Evolutionary conservation across 2,888 invertebrate genomes (phyloP), one percentile per base, ranked within the genome.

Genomic region (Orgyia antiqua): DNA sequence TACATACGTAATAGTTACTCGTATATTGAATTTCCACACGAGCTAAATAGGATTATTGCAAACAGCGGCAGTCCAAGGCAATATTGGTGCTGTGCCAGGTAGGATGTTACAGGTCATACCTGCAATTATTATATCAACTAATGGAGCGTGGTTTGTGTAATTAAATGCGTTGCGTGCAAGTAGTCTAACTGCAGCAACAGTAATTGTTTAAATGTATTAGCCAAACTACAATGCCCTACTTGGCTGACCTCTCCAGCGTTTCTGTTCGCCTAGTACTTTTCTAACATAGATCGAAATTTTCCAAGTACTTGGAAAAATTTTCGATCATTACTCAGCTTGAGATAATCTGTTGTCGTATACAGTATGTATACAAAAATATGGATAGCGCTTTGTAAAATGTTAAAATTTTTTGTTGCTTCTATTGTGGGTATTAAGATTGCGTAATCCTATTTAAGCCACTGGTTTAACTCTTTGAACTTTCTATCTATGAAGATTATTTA

Each of bases 141-240:
- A 45, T 48, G 44, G 43, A 38, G 51, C 54, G 43, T 29, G 27
- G 29, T 35, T 37, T 21, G 34, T 26, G 34, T 51, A 41, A 54
- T 56, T 46, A 50, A 51, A 51, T 28, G 29, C 19, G 36, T 50
- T 45, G 57, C 51, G 43, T 57, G 57, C 38, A 25, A 25, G 31
- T 30, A 29, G 31, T 26, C 27, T 18, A 31, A 34, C 44, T 45
- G 42, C 35, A 42, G 20, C 35, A 24, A 13, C 31, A 23, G 36
- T 45, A 37, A 42, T 57, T 46, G 42, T 40, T 33, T 41, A 36
- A 47, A 51, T 47, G 42, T 47, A 42, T 52, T 51, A 39, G 27
- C 27, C 28, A 31, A 39, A 40, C 44, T 30, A 13, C 24, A 27
- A 33, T 13, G 21, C 40, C 29, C 36, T 51, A 34, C 47, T 53